Evolutionary conservation across 2,888 invertebrate species (phyloP).

Genomic region (Hydropsyche betteni): DNA sequence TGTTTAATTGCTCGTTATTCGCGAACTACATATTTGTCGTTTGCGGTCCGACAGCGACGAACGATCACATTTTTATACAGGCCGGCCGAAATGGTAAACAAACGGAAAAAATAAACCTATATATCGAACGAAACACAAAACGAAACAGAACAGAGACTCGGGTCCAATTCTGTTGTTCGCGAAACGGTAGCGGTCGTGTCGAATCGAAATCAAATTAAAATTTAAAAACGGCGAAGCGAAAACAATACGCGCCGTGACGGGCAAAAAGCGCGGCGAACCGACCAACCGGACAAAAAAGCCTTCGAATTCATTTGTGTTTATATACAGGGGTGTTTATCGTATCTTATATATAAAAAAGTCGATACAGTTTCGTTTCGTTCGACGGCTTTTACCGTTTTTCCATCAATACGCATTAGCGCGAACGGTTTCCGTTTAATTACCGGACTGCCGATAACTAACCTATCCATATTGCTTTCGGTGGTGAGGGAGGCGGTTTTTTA

Average conservation of each 20-base stretch:
- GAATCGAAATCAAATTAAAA: conserved; percentile 50
- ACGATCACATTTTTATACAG: not conserved
- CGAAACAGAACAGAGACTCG: conserved; percentile 24
- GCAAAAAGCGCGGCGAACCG: not conserved
- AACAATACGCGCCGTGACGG: conserved; percentile 41
- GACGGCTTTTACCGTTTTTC: too few relatives aligned
- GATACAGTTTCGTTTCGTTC: too few relatives aligned
- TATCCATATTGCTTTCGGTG: not conserved
- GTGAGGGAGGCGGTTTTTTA: not conserved
- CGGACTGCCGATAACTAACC: conserved; percentile 29
- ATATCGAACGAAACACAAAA: conserved; percentile 3
- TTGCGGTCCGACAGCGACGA: not conserved
- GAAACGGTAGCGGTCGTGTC: conserved; percentile 48
- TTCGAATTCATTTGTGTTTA: not conserved
- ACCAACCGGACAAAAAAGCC: not conserved
- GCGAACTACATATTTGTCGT: conserved; percentile 25
- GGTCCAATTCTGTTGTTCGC: conserved; percentile 38
- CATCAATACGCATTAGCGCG: too few relatives aligned
- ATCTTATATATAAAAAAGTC: not conserved
- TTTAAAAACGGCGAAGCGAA: conserved; percentile 37
- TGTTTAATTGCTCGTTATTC: conserved; percentile 31
- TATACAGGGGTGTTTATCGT: conserved; percentile 2
- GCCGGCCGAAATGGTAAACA: conserved; percentile 24
- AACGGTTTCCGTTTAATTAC: conserved; percentile 8
- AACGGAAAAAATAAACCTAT: conserved; percentile 9